These are phyloP conservation scores for Characodon lateralis DNA, from an alignment of 2,797 vertebrate genomes.

Conservation along the genomic window DNA sequence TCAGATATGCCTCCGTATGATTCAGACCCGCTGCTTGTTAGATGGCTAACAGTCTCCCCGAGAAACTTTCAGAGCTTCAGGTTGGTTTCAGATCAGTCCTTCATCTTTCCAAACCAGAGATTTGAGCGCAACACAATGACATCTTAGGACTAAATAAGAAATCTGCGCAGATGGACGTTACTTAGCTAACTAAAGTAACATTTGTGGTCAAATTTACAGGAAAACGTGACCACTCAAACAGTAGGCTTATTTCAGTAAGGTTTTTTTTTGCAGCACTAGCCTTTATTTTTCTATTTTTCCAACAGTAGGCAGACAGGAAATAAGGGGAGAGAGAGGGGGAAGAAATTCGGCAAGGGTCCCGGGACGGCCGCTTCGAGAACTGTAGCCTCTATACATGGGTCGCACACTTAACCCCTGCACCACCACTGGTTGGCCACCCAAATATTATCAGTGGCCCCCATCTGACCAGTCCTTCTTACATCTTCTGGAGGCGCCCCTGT, in stretches of 20 bases:
- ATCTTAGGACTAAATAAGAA: background rate
- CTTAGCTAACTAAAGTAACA: background rate
- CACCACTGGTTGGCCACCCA: background rate
- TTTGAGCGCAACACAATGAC: background rate
- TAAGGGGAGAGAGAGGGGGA: no score
- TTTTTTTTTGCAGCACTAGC: no score
- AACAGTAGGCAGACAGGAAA: no score
- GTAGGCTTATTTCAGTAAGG: background rate
- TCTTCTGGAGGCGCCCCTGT: background rate
- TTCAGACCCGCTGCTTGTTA: conserved; percentile 7
- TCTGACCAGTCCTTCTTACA: background rate
- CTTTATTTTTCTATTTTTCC: no score
- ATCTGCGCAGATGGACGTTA: background rate
- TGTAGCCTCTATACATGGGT: no score
- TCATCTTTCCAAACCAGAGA: background rate
- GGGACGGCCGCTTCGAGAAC: no score
- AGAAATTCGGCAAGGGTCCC: no score
- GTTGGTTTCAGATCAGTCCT: background rate
- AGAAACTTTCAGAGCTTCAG: background rate
- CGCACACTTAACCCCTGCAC: no score
- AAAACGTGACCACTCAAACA: no score
- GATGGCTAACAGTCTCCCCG: background rate
- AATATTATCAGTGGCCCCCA: background rate
- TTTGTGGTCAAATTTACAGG: background rate
- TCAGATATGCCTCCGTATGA: background rate